These are phyloP conservation scores for Scaptomyza parva DNA, from an alignment of 2,888 invertebrate genomes.

Conservation along the genomic window DNA sequence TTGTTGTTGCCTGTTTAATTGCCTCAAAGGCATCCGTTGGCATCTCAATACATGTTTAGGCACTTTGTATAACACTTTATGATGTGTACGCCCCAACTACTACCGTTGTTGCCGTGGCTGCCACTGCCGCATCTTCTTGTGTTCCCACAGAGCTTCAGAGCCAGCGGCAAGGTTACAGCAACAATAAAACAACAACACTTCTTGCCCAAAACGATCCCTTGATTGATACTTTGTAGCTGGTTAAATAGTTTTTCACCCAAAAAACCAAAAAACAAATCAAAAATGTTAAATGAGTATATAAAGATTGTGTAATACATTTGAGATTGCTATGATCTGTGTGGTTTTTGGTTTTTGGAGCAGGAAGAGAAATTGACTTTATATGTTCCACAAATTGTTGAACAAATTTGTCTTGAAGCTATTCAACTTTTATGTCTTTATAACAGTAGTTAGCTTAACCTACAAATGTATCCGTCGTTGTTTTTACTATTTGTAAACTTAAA, in stretches of 20 bases:
- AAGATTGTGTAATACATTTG: constrained; percentile 17
- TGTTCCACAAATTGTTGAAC: constrained; percentile 6
- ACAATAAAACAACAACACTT: background rate
- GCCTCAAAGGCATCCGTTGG: constrained; percentile 64
- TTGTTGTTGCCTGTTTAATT: constrained; percentile 65
- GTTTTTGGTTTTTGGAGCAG: constrained; percentile 1
- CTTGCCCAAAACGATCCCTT: constrained; percentile 5
- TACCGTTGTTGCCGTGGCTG: constrained; percentile 35
- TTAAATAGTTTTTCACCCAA: constrained; percentile 22
- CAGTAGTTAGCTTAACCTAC: constrained; percentile 23
- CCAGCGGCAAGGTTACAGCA: constrained; percentile 25
- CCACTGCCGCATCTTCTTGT: background rate
- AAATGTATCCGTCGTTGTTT: constrained; percentile 18
- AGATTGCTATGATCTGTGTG: constrained; percentile 20
- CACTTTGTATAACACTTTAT: constrained; percentile 79
- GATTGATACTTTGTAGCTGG: constrained; percentile 24
- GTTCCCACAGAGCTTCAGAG: constrained; percentile 41
- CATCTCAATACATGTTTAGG: constrained; percentile 78
- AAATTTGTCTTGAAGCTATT: constrained; percentile 10
- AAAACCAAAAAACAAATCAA: background rate
- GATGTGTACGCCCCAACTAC: constrained; percentile 71
- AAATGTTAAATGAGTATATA: constrained; percentile 5
- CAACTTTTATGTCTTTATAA: constrained; percentile 26
- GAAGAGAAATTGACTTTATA: constrained; percentile 7
- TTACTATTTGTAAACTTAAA: constrained; percentile 3